Conservation (phyloP, 2,113 vertebrate species). For the Tychaedon coryphoeus region DNA sequence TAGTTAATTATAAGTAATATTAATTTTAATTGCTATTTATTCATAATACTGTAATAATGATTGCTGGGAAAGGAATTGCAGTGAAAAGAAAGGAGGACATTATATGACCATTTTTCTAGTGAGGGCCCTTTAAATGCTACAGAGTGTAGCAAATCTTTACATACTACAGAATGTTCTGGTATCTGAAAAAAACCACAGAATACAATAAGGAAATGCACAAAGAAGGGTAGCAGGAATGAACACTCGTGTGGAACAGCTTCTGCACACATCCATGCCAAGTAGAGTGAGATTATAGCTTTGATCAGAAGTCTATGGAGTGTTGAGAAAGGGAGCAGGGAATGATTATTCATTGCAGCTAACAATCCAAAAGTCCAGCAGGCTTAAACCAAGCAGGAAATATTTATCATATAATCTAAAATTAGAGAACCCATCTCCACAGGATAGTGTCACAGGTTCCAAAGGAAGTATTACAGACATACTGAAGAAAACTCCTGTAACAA, state of each 20-base stretch:
- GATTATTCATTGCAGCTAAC: not conserved
- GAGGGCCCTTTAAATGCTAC: not conserved
- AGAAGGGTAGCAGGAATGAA: not conserved
- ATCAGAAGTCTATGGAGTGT: not conserved
- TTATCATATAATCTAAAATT: not conserved
- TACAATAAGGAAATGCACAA: not conserved
- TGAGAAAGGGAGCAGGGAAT: not conserved
- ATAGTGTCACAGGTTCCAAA: not conserved
- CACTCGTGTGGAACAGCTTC: not conserved
- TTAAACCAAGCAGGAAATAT: not conserved
- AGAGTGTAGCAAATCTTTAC: not conserved
- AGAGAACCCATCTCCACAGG: not conserved
- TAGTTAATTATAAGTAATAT: not conserved
- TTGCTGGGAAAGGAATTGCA: not conserved
- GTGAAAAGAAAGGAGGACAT: not conserved
- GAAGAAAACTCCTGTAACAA: not conserved
- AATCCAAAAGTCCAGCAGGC: not conserved
- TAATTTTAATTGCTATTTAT: not conserved
- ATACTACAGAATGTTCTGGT: not conserved
- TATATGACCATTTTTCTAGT: not conserved
- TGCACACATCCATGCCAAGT: not conserved
- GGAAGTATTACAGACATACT: not conserved
- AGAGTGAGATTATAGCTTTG: not conserved
- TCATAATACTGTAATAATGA: not conserved
- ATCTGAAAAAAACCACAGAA: not conserved